phyloP scores from a whole-genome alignment of 2,113 vertebrate genomes.

The Leucosticte australis region DNA sequence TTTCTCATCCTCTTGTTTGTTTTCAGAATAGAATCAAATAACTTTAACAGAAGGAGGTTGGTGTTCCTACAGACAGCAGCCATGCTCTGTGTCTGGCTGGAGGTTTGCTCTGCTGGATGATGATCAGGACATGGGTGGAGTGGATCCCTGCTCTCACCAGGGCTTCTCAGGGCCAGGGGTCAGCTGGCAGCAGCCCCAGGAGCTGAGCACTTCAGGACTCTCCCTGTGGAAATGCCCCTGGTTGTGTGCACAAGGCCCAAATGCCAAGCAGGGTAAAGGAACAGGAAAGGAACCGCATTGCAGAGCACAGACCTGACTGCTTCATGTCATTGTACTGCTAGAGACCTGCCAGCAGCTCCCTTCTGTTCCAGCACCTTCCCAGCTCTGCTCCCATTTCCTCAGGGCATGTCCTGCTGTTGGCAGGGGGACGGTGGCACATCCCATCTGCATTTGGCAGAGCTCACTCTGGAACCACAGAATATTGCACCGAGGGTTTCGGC shows the following conservation, averaged over 20 bases:
- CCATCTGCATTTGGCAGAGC: not conserved
- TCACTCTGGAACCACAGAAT: not conserved
- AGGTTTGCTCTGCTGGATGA: not conserved
- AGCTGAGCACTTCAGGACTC: not conserved
- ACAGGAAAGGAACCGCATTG: not conserved
- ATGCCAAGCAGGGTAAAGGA: not conserved
- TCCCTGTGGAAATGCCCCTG: not conserved
- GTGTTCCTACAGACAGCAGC: not conserved
- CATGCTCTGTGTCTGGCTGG: accelerated
- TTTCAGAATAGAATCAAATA: not conserved
- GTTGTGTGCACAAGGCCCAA: not conserved
- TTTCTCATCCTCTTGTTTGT: not conserved
- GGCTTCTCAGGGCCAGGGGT: not conserved
- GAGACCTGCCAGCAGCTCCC: not conserved
- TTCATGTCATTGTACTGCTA: not conserved
- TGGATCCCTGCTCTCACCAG: accelerated
- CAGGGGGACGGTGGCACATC: not conserved
- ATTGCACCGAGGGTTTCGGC: not conserved
- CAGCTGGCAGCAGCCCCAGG: not conserved
- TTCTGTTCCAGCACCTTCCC: not conserved
- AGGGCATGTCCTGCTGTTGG: not conserved
- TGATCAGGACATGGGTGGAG: not conserved
- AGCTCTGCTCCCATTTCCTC: not conserved
- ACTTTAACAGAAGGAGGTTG: not conserved
- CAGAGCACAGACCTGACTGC: not conserved